Conservation (phyloP, 2,888 invertebrate species). For the Seira musarum region DNA sequence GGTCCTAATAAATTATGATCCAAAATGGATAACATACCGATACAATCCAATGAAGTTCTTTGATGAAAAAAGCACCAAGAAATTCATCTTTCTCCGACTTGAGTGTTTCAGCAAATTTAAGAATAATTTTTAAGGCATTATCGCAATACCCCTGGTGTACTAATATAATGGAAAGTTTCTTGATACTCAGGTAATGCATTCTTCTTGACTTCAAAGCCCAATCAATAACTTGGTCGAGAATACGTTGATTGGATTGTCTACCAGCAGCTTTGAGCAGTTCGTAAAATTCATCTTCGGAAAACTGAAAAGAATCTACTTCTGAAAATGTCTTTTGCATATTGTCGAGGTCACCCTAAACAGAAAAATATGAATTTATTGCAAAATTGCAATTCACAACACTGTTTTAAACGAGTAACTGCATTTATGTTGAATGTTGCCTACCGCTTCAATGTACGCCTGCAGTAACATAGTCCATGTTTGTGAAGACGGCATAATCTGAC, state of each 20-base stretch:
- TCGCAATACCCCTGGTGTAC: slow-evolving; percentile 27
- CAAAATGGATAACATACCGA: too few species aligned
- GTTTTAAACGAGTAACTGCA: too few species aligned
- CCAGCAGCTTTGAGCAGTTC: slow-evolving; percentile 53
- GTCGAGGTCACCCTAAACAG: slow-evolving; percentile 32
- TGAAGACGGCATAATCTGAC: slow-evolving; percentile 41
- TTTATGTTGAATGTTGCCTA: too few species aligned
- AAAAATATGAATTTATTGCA: not conserved
- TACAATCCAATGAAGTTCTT: slow-evolving; percentile 26
- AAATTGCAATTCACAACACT: slow-evolving; percentile 6
- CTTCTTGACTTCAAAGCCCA: not conserved
- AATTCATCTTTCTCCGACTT: slow-evolving; percentile 3
- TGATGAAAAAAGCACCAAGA: slow-evolving; percentile 51
- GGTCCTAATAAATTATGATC: too few species aligned
- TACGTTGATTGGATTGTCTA: not conserved
- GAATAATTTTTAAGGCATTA: slow-evolving; percentile 31
- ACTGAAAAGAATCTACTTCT: not conserved
- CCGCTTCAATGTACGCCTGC: slow-evolving; percentile 53
- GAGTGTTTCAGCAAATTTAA: slow-evolving; percentile 23
- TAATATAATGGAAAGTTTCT: slow-evolving; percentile 14
- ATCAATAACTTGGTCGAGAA: slow-evolving; percentile 22
- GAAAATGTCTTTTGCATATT: slow-evolving; percentile 30
- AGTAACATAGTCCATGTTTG: slow-evolving; percentile 51
- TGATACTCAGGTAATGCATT: slow-evolving; percentile 29
- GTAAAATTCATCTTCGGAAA: slow-evolving; percentile 49